phyloP scores from a whole-genome alignment of 2,113 vertebrate species.

The Centropus bengalensis region DNA sequence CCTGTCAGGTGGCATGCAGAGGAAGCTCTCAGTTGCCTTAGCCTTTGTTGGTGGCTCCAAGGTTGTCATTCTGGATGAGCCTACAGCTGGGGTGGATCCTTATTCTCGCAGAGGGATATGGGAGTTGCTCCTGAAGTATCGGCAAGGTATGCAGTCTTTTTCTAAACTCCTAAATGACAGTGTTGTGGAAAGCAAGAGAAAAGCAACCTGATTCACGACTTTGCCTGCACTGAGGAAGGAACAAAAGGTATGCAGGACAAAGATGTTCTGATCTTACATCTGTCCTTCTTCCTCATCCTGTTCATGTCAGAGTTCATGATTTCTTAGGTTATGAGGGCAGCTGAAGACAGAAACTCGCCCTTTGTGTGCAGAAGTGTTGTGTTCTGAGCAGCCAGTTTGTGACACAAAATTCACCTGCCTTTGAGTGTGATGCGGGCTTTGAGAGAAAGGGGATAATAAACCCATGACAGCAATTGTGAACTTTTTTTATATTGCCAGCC shows the following conservation, averaged over 20 bases:
- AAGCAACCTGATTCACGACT: not conserved
- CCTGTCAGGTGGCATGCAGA: conserved; percentile 91
- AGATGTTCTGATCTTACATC: not conserved
- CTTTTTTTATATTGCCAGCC: not conserved
- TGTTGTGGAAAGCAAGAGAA: not conserved
- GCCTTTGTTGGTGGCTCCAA: conserved; percentile 98
- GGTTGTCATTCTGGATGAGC: conserved; percentile 98
- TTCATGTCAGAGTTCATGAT: not conserved
- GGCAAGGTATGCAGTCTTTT: conserved; percentile 80
- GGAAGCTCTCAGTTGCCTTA: conserved; percentile 95
- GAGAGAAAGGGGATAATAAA: not conserved
- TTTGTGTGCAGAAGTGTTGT: not conserved
- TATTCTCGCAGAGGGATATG: conserved; percentile 97
- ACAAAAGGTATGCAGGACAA: not conserved
- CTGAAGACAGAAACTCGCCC: not conserved
- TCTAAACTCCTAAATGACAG: not conserved
- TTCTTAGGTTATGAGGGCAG: not conserved
- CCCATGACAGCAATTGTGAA: not conserved
- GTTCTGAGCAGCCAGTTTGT: not conserved
- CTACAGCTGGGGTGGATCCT: conserved; percentile 95
- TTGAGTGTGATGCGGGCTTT: not conserved
- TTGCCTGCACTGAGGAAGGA: not conserved
- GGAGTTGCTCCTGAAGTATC: conserved; percentile 94
- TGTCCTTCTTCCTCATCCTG: not conserved
- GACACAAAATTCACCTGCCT: not conserved